Percentiles rank a stretch among this genome's conserved stretches.
Conservation (phyloP, 2,888 invertebrate genomes). For the Cyrtodaria siliqua region DNA sequence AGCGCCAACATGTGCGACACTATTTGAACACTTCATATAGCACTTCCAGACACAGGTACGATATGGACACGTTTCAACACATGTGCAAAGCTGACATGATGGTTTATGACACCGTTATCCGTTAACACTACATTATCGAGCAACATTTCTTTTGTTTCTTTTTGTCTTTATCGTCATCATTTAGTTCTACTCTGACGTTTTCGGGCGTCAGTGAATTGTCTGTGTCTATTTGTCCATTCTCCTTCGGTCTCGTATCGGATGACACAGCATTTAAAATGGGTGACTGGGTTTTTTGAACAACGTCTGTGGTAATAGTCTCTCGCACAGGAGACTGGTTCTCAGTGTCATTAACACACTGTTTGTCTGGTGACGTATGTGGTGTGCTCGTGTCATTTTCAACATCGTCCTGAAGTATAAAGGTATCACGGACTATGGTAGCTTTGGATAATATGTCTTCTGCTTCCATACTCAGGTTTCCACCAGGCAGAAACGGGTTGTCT, state of each 20-base stretch:
- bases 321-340: constrained; percentile 42
- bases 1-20: too few species aligned
- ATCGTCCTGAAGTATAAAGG: constrained; percentile 78
- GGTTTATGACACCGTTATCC: not conserved
- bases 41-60: too few species aligned
- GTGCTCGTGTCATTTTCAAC: not conserved
- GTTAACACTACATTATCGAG: constrained; percentile 69
- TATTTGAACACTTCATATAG: too few species aligned
- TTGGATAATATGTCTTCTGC: constrained; percentile 97
- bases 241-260: constrained; percentile 61
- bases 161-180: constrained; percentile 71
- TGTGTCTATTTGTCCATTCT: constrained; percentile 72
- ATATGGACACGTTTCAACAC: not conserved
- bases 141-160: constrained; percentile 80
- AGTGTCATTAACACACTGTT: not conserved
- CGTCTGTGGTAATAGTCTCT: constrained; percentile 20
- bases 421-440: constrained; percentile 83
- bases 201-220: constrained; percentile 70
- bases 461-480: constrained; percentile 96
- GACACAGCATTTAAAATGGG: constrained; percentile 31
- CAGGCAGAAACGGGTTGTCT: constrained; percentile 99
- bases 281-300: constrained; percentile 21
- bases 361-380: too few species aligned
- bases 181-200: constrained; percentile 62
- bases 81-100: constrained; percentile 15